Evolutionary conservation across 2,113 vertebrate genomes (phyloP), one percentile per base, ranked within the genome.

Genomic region (Phalacrocorax pelagicus): DNA sequence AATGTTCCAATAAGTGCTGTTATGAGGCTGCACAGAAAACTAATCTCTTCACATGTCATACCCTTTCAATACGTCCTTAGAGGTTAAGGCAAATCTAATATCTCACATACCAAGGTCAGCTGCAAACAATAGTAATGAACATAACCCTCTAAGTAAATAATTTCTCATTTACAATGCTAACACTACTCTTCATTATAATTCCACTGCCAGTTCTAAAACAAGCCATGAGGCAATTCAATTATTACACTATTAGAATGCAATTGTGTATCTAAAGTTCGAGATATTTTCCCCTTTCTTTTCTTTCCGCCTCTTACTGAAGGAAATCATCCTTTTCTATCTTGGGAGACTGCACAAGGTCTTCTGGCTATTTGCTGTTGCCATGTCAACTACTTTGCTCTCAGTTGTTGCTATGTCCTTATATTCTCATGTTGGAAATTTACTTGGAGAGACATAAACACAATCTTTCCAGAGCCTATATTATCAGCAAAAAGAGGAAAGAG

Each of bases 311-410:
- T 26, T 57, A 29, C 42, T 27, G 20, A 73, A 24, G 51, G 73
- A 95, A 93, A 90, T 88, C 13, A 92, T 47, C 63, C 32, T 83
- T 92, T 88, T 94, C 23, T 24, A 52, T 90, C 51, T 78, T 90
- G 42, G 78, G 15, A 77, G 49, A n/a, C 49, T 34, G 26, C n/a
- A 51, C 32, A 83, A 92, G 71, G 81, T 86, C 54, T 89, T 85
- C 36, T 83, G 71, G 47, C 42, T 92, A 70, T 95, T 93, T 93
- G 55, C 88, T 55, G 92, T 95, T 97, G 85, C 93, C 72, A 93
- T 95, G 90, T 88, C 88, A 95, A 93, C 92, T 81, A 47, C 52
- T 92, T 81, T 87, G 26, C 24, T 49, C 65, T 75, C 54, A 36
- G 67, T 81, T 84, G 46, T 40, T 92, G 17, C 58, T 62, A 12